phyloP scores from a whole-genome alignment of 1,140 invertebrate genomes.

The Hyles euphorbiae region DNA sequence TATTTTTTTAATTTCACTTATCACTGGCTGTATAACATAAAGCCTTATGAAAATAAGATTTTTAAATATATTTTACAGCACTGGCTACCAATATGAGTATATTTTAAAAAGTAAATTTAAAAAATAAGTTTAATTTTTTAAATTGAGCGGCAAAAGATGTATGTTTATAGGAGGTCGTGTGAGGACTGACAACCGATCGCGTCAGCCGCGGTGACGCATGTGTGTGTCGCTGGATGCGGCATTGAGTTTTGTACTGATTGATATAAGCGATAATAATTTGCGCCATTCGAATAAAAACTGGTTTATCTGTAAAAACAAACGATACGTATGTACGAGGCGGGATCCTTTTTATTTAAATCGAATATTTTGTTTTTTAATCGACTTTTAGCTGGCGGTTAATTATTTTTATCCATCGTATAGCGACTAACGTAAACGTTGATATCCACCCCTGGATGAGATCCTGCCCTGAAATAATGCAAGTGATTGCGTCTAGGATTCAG shows the following conservation, averaged over 20 bases:
- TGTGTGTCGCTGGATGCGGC: conserved; percentile 7
- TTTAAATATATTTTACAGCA: background rate
- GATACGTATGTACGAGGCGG: no score
- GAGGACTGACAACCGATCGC: conserved; percentile 1
- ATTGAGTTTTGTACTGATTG: background rate
- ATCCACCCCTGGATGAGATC: no score
- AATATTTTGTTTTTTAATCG: no score
- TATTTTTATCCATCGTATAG: no score
- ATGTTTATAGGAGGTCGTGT: background rate
- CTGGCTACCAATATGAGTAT: background rate
- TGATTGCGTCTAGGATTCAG: no score
- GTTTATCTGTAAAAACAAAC: no score
- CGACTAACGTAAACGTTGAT: no score
- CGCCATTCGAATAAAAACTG: background rate
- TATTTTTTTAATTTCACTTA: background rate
- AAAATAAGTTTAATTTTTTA: background rate
- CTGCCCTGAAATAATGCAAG: no score
- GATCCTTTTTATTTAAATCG: no score
- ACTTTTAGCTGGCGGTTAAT: no score
- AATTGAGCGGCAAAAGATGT: background rate
- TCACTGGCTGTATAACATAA: background rate
- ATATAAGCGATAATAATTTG: background rate
- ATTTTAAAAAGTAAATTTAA: background rate
- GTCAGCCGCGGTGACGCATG: background rate
- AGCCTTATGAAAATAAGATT: background rate